Evolutionary conservation across 2,888 invertebrate genomes (phyloP), one percentile per base, ranked within the genome.

Genomic region (Pterobdella sp.): DNA sequence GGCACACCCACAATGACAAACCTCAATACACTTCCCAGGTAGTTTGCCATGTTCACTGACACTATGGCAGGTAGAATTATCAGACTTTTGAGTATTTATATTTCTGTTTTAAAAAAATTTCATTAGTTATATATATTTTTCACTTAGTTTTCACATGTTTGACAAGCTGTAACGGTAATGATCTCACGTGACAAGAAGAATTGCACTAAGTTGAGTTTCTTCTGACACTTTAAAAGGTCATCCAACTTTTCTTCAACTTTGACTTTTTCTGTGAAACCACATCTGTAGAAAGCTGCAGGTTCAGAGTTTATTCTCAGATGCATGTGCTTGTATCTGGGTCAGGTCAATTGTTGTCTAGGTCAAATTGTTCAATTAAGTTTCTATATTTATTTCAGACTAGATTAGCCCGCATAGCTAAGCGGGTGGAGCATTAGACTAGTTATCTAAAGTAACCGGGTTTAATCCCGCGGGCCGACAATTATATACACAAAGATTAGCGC

Each of bases 1-100:
- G 87, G 87, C 73, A 87, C 79, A 4, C 86, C 85, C 32, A 88
- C 79, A 42, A 87, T 84, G n/a, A 88, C 78, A 79, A 87, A 88
- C 76, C 86, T 86, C 14, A 88, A 80, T 72, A 87, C 87, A 76
- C 86, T 85, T 34, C 87, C 87, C 56, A 87, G 79, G 79, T 88
- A 88, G 77, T 86, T 86, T 78, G 85, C 85, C 60, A 82, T 66
- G 69, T 82, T 80, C 72, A 84, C 81, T 72, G 81, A 84, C 78
- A 83, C 85, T 85, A 81, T 37, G 81, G 79, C 49, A 34, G 75
- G 52, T 14, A n/a, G 14, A 49, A 49, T 18, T 18, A n/a, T 49
- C n/a, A 49, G 14, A 49, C 52, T 49, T 49, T n/a, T 49, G n/a
- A 14, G 14, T 18, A 49, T 18, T 49, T 18, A 14, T 49, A n/a